Evolutionary conservation across 2,113 vertebrate species (phyloP).

Genomic region (Phoenicopterus ruber): DNA sequence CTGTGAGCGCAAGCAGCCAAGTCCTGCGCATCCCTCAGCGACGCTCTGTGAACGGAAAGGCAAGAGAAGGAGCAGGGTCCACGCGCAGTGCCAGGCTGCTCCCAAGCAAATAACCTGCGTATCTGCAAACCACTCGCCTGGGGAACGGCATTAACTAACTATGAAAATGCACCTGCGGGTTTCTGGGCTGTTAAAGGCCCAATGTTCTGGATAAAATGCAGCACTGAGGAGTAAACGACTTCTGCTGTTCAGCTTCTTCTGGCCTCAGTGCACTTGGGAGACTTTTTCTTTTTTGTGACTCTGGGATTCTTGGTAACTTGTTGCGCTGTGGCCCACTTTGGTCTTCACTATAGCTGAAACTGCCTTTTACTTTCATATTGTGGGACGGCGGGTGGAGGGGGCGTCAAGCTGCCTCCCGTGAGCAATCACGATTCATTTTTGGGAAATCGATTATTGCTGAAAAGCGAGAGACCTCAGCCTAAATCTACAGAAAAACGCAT

Average conservation of each 20-base stretch:
- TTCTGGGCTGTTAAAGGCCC: slow-evolving; percentile 34
- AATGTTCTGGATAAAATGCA: slow-evolving; percentile 41
- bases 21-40: neutral
- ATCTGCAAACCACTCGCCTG: neutral
- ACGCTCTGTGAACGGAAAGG: neutral
- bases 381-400: neutral
- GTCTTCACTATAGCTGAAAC: neutral
- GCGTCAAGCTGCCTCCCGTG: neutral
- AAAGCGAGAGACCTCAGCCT: neutral
- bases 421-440: neutral
- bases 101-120: neutral
- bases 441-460: neutral
- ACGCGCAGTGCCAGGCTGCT: neutral
- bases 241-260: neutral
- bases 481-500: neutral
- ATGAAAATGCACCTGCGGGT: neutral
- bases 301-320: neutral
- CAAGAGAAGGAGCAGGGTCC: neutral
- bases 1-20: neutral
- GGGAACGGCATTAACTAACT: neutral
- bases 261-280: neutral
- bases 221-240: neutral
- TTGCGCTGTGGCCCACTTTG: neutral
- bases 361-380: neutral
- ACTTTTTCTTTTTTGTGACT: neutral